phyloP scores from a whole-genome alignment of 2,113 vertebrate genomes.

The Clupea harengus region DNA sequence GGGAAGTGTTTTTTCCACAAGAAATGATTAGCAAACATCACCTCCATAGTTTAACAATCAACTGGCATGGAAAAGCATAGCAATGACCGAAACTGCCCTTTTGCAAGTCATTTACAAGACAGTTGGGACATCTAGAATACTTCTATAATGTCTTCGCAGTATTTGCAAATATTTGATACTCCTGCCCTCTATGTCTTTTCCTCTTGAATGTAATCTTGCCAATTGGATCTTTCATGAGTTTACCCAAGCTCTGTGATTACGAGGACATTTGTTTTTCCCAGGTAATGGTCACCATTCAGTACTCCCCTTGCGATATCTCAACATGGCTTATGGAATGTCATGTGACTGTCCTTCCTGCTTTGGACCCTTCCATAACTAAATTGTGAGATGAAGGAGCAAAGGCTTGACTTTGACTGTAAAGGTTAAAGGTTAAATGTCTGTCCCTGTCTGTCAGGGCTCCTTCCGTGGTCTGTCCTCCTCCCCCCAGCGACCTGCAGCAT shows the following conservation, averaged over 20 bases:
- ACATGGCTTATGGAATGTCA: not conserved
- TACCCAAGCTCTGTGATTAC: not conserved
- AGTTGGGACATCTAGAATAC: not conserved
- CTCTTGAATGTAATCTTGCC: not conserved
- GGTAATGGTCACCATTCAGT: not conserved
- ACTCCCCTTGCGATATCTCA: not conserved
- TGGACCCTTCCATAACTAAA: no score
- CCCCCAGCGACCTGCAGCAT: slow-evolving; percentile 79
- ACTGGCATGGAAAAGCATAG: not conserved
- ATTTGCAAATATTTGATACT: not conserved
- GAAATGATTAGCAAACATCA: not conserved
- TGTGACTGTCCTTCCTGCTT: no score
- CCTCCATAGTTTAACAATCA: not conserved
- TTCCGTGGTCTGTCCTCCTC: slow-evolving; percentile 78
- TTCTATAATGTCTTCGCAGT: not conserved
- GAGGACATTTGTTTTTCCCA: no score
- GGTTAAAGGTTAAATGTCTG: not conserved
- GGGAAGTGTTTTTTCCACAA: not conserved
- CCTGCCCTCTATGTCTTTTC: no score
- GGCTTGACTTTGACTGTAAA: not conserved
- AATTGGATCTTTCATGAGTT: not conserved
- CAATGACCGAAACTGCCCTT: not conserved
- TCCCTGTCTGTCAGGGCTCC: slow-evolving; percentile 64
- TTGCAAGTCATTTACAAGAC: not conserved
- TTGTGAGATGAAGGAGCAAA: no score